Conservation (phyloP, 1,140 invertebrate genomes). For the fruit fly (Drosophila melanogaster) region Release_6_plus_ISO1_MT NT_037436.4:22138001-22138500, state of each 20-base stretch:
- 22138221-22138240: not conserved
- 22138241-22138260: not conserved
- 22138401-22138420: constrained; percentile 64
- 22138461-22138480: constrained; percentile 29
- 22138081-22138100: not conserved
- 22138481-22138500: too few relatives aligned
- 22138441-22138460: constrained; percentile 70
- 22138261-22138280: constrained; percentile 61
- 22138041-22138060: constrained; percentile 8
- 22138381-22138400: constrained; percentile 37
- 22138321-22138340: constrained; percentile 68
- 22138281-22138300: constrained; percentile 65
- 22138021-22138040: not conserved
- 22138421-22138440: constrained; percentile 67
- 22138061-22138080: constrained; percentile 7
- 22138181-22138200: constrained; percentile 59
- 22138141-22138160: constrained; percentile 41
- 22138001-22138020: constrained; percentile 15
- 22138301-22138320: constrained; percentile 43
- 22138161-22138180: constrained; percentile 58
- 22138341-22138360: constrained; percentile 60
- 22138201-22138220: constrained; percentile 32
- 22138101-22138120: constrained; percentile 24
- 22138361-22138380: constrained; percentile 75
- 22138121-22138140: constrained; percentile 40